These are phyloP conservation scores for Trachelus tabidus DNA, from an alignment of 2,888 invertebrate species.

Conservation along the genomic window DNA sequence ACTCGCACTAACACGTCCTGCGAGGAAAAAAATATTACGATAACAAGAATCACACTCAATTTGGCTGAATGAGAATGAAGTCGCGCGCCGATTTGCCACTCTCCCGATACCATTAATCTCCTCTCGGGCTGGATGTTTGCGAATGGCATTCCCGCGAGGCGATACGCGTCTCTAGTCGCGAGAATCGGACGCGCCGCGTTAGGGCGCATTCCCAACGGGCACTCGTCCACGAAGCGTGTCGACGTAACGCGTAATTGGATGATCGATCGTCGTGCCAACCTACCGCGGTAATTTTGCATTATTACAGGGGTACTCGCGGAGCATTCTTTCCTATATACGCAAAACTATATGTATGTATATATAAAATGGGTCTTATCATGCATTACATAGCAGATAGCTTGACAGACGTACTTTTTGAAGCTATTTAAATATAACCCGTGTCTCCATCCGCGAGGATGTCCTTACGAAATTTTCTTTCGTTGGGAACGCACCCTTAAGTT, in stretches of 20 bases:
- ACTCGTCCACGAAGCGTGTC: constrained; percentile 50
- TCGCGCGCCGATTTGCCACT: neutral
- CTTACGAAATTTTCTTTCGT: constrained; percentile 9
- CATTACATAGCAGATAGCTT: neutral
- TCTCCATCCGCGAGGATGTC: neutral
- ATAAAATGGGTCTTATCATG: neutral
- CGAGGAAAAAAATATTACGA: neutral
- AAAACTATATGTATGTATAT: neutral
- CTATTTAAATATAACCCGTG: neutral
- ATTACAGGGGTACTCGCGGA: neutral
- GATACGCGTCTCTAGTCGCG: constrained; percentile 39
- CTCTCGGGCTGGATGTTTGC: neutral
- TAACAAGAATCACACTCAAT: neutral
- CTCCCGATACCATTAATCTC: neutral
- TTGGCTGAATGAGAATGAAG: neutral
- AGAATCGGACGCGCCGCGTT: constrained; percentile 50
- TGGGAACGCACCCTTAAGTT: constrained; percentile 43
- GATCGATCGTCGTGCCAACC: neutral
- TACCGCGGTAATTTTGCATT: neutral
- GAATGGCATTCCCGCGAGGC: constrained; percentile 25
- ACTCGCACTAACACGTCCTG: neutral
- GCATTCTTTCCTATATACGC: neutral
- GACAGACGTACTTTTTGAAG: neutral
- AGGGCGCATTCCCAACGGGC: constrained; percentile 50
- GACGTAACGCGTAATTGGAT: neutral